Evolutionary conservation across 2,797 vertebrate genomes (phyloP), one percentile per base, ranked within the genome.

Genomic region (Cetoscarus ocellatus): DNA sequence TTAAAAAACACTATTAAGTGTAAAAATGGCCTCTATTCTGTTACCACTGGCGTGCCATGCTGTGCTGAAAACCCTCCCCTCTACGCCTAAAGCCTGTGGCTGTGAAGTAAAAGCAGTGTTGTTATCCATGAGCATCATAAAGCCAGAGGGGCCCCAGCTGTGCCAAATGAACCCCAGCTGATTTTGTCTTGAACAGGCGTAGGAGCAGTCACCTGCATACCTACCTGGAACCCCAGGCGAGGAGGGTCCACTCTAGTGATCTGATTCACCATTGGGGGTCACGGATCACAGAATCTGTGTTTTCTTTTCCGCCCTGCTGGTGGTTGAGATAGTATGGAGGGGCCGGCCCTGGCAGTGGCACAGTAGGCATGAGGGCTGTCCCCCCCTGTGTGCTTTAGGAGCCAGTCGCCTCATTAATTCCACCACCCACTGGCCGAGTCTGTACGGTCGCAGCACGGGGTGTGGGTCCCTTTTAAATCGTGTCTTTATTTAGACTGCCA

Each of bases 321-420:
- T 76, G 77, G 73, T 68, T 67, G 58, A 76, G 73, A 85, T 58
- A 58, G 67, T 51, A 48, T 18, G 62, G 68, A 55, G 13, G 13
- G 56, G 56, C 68, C 38, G 10, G 17, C 56, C 64, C 56, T 56
- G 66, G 67, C 74, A 61, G 73, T 18, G 59, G 78, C 71, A 44
- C 52, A 38, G 69, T 42, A 40, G 75, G 61, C 73, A 70, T 45
- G 40, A 61, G 68, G 40, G 64, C 44, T 35, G 18, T 44, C 45
- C 53, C 58, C n/a, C 27, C 58, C 52, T 3, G n/a, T 72, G 79
- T 66, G 75, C 79, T 80, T 65, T 59, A 70, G 82, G 73, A 80
- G 57, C 59, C 56, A 45, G 70, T 57, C 57, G 76, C 70, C 85
- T 93, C 85, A 80, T 93, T 92, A 92, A 88, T 88, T 88, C 80